Evolutionary conservation across 2,797 vertebrate genomes (phyloP).

Genomic region (Babyrousa celebensis): DNA sequence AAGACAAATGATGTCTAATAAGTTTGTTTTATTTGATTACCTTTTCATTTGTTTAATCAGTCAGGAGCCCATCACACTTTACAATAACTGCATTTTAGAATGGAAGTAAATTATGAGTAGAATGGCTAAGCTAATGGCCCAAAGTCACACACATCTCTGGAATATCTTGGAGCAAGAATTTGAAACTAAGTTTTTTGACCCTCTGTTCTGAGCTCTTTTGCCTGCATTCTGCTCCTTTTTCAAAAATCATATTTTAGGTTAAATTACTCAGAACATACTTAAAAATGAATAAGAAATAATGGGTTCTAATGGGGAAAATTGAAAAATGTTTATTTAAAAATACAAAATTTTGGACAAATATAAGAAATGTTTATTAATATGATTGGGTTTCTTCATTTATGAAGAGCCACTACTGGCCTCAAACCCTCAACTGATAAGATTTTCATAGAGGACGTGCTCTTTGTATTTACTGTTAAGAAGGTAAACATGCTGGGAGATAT

Average conservation of each 20-base stretch:
- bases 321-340: constrained; percentile 5
- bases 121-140: neutral
- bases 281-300: constrained; percentile 30
- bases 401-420: neutral
- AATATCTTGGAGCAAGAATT: neutral
- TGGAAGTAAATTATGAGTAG: neutral
- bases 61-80: neutral
- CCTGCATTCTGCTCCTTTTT: neutral
- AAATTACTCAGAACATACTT: constrained; percentile 40
- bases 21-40: constrained; percentile 43
- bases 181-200: neutral
- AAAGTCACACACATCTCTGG: neutral
- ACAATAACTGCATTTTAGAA: neutral
- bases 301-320: neutral
- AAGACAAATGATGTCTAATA: constrained; percentile 9
- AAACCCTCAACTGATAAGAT: neutral
- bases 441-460: constrained; percentile 3
- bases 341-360: neutral
- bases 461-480: neutral
- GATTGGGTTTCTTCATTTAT: neutral
- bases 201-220: neutral
- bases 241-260: neutral
- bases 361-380: neutral
- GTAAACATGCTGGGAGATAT: neutral
- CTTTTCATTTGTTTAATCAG: constrained; percentile 30